Evolutionary conservation across 2,797 vertebrate species (phyloP), one percentile per base, ranked within the genome.

Genomic region (Pteropus rufus): DNA sequence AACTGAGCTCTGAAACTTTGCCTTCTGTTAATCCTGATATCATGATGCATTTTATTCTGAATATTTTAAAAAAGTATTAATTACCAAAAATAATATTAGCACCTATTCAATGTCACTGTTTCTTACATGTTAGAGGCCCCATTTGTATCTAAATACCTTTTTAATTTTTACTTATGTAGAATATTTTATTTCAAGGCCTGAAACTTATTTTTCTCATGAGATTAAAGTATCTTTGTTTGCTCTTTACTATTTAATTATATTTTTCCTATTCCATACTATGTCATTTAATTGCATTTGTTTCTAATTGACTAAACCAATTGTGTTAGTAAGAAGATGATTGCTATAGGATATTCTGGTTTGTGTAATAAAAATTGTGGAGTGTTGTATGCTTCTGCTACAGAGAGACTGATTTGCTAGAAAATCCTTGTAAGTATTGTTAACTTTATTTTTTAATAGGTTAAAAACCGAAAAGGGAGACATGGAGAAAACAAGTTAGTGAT

Each of bases 11-110:
- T 80, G 44, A 84, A 95, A 69, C 0, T 26, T 89, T 94, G 64
- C 44, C 21, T 76, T 76, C 5, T 80, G 16, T 77, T 77, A 83
- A 88, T 39, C 26, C 15, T 83, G 52, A 72, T 56, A 80, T 31
- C 89, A 14, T 92, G 72, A 65, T 41, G 4, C 76, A 94, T 89
- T 86, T 97, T 79, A 92, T 95, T 84, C 64, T 88, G 41, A 93
- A 14, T 83, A 62, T 93, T 89, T 93, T 93, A 64, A 79, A 76
- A 79, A 84, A 44, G 23, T 36, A 90, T 64, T 95, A 94, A 73
- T 85, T 60, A 69, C 11, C 2, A 31, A 80, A 92, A 95, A 36
- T 52, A 83, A 76, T 81, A 84, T 82, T 56, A 82, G 91, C 24
- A 82, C 3, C 44, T 93, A 64, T 64, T 83, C 67, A 52, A 10